phyloP scores from a whole-genome alignment of 1,140 invertebrate species.

The Diabrotica undecimpunctata region DNA sequence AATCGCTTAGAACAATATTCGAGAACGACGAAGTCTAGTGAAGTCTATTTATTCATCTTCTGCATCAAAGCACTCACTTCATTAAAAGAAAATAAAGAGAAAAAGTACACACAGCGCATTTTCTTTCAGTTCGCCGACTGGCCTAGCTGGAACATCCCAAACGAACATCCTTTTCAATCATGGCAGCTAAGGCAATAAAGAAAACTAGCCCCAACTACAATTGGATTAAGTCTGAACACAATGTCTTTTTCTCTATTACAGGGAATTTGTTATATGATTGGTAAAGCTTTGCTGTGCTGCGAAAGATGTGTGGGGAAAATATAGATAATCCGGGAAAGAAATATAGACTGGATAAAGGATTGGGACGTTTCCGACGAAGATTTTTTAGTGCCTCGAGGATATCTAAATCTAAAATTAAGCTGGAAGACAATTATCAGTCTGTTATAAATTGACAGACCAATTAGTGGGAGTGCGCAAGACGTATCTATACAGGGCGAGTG shows the following conservation, averaged over 20 bases:
- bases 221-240: conserved; percentile 15
- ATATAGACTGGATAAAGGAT: neutral
- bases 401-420: no score
- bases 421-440: no score
- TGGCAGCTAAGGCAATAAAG: conserved; percentile 7
- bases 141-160: conserved; percentile 3
- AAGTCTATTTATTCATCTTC: conserved; percentile 7
- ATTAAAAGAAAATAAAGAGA: conserved; percentile 9
- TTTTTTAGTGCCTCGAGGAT: neutral
- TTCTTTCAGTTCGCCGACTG: neutral
- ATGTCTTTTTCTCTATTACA: conserved; percentile 14
- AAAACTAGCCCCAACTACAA: conserved; percentile 13
- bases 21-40: neutral
- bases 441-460: no score
- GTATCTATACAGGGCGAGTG: no score
- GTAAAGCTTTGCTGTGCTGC: conserved; percentile 2
- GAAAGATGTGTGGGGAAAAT: conserved; percentile 2
- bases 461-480: no score
- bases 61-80: conserved; percentile 9
- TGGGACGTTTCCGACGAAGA: neutral
- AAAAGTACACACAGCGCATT: neutral
- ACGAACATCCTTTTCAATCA: conserved; percentile 11
- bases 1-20: no score
- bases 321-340: conserved; percentile 1
- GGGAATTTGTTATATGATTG: conserved; percentile 14